Evolutionary conservation across 2,888 invertebrate genomes (phyloP), one percentile per base, ranked within the genome.

Genomic region (Acheta domesticus): DNA sequence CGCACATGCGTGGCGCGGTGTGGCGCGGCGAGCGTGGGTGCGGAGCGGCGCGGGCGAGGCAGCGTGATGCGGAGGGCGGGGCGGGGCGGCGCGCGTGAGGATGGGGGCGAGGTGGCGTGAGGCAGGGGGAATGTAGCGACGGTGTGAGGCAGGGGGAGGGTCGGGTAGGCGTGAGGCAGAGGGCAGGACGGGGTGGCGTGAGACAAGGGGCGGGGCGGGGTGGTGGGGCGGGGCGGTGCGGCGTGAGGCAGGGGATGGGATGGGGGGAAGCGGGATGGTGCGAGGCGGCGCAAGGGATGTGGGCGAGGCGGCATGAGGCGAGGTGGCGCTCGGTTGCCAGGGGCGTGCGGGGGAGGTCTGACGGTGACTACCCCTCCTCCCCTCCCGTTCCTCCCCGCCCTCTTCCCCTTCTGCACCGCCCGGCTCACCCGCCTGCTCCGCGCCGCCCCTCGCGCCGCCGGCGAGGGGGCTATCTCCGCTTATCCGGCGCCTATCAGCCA

Each of bases 401-500:
- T n/a, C 62, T n/a, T n/a, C 62, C 62, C 62, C 62, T n/a, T n/a
- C 62, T n/a, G 16, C 62, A 3, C 62, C 62, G 16, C 62, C 62
- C 62, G 16, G 16, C 62, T n/a, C 62, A 4, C 62, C 62, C 14
- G 16, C 62, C 62, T n/a, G 16, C 62, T 3, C 62, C 62, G 16
- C 62, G 16, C 62, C 62, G 16, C 62, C 62, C n/a, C n/a, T n/a
- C 62, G 62, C 62, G 16, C 19, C 16, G 62, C 62, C 16, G 16
- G 62, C 16, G 62, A 62, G 62, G 62, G 62, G 62, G n/a, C 62
- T 62, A 62, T 62, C 62, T 62, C 62, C 62, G 62, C 62, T 62
- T 62, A 62, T 62, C 62, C 62, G 62, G n/a, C 62, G 62, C 62
- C 62, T 62, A 62, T 62, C 62, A 62, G 62, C 62, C 62, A n/a